A percentile compares a stretch with the other conserved stretches of the same genome.
phyloP scores from a whole-genome alignment of 2,113 vertebrate species.

The Scatophagus argus region DNA sequence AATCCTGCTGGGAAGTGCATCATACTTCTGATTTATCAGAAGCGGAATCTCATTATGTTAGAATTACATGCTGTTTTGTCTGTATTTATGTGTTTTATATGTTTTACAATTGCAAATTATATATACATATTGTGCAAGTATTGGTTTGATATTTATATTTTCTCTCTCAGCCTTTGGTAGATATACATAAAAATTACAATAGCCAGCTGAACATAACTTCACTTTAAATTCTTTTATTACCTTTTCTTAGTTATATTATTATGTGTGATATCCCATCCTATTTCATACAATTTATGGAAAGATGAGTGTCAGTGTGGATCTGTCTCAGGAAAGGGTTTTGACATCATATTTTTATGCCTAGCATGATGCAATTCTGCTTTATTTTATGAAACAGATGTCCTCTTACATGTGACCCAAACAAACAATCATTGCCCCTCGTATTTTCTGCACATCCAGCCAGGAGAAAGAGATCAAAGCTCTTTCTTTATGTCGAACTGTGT shows the following conservation, averaged over 20 bases:
- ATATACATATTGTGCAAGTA: background rate
- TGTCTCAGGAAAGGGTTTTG: background rate
- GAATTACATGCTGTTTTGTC: background rate
- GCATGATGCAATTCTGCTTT: slow-evolving; percentile 11
- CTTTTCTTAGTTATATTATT: background rate
- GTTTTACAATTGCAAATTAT: background rate
- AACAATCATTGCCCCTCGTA: background rate
- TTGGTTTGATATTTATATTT: background rate
- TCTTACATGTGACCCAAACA: background rate
- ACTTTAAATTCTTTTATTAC: background rate
- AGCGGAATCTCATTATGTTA: background rate
- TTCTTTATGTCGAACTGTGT: background rate
- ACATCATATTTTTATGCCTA: background rate
- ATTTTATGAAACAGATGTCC: background rate
- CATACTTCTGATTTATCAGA: background rate
- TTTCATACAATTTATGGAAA: background rate
- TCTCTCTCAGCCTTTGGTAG: background rate
- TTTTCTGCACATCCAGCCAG: slow-evolving; percentile 17
- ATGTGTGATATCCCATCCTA: background rate
- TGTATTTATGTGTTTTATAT: background rate
- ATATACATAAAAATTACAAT: background rate
- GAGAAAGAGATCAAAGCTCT: slow-evolving; percentile 38
- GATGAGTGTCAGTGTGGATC: background rate
- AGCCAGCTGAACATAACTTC: background rate
- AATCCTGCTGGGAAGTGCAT: background rate